Evolutionary conservation across 2,888 invertebrate genomes (phyloP), one percentile per base, ranked within the genome.

Genomic region (Sphaerophoria rueppellii): DNA sequence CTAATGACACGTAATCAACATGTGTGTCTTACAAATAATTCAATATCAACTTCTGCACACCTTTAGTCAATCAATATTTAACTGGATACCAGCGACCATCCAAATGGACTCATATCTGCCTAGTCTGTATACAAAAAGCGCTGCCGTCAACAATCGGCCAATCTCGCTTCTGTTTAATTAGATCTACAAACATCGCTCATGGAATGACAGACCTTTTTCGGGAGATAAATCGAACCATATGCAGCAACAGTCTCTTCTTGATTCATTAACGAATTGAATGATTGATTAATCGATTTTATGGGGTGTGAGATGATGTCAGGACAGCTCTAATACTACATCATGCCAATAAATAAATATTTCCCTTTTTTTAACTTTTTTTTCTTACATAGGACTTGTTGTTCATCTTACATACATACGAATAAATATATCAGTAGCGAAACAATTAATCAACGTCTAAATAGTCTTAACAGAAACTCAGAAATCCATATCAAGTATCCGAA

Each of bases 211-310:
- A 60, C 12, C 60, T 12, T 60, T 60, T 60, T 43, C 73, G 24
- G 24, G 24, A 37, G 74, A 74, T 74, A 78, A 82, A 77, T 52
- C 7, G 58, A 78, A 58, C 40, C 63, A 40, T 61, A 34, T 43
- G 34, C 16, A 77, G 73, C 73, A 82, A 74, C 78, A 70, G 78
- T n/a, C 65, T 57, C 57, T 9, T 60, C 48, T 55, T 24, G 67
- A 67, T 78, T 78, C 72, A 73, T 73, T 57, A 63, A 63, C 82
- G 52, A 57, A 69, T 78, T 74, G 69, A 78, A 73, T 82, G 82
- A 82, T 67, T 80, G 74, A 80, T 78, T 78, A 82, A 82, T 77
- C 72, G 73, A 82, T 78, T 70, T 24, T 46, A 46, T 46, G 7
- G 43, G n/a, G 32, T 82, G 69, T 69, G 48, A 48, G 77, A 46